These are phyloP conservation scores for Megalurothrips usitatus DNA, from an alignment of 2,888 invertebrate species.

Conservation along the genomic window DNA sequence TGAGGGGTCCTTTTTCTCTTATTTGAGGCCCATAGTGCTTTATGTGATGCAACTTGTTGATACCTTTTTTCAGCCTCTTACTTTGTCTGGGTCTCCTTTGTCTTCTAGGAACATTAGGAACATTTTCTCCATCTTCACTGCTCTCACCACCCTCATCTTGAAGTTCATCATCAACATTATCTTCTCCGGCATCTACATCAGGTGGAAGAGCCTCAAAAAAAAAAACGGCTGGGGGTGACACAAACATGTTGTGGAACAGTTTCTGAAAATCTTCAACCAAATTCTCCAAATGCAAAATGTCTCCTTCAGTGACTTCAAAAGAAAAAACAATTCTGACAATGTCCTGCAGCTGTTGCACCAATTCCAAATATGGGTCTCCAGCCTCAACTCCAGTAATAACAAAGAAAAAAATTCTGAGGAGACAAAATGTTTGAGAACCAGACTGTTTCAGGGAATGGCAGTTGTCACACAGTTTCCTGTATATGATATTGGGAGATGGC, in stretches of 20 bases:
- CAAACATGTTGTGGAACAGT: neutral
- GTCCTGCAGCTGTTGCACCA: neutral
- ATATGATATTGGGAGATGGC: neutral
- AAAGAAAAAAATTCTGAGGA: too few relatives aligned
- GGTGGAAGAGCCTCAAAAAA: neutral
- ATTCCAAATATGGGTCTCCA: neutral
- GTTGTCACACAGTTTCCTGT: neutral
- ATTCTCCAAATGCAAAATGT: neutral
- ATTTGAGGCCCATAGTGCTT: neutral
- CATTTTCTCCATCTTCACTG: neutral
- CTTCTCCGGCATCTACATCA: neutral
- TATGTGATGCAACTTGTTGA: neutral
- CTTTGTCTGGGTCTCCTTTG: too few relatives aligned
- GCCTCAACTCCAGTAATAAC: neutral
- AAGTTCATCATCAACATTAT: neutral
- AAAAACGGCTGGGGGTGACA: neutral
- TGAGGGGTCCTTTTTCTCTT: neutral
- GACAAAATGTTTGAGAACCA: neutral
- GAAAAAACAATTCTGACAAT: neutral
- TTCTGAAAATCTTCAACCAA: neutral
- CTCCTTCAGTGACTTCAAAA: neutral
- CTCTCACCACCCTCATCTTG: neutral
- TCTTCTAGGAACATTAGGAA: too few relatives aligned
- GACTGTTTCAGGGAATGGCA: neutral
- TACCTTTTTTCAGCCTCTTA: neutral